Evolutionary conservation across 2,888 invertebrate genomes (phyloP).

Genomic region (Epicampocera succincta): DNA sequence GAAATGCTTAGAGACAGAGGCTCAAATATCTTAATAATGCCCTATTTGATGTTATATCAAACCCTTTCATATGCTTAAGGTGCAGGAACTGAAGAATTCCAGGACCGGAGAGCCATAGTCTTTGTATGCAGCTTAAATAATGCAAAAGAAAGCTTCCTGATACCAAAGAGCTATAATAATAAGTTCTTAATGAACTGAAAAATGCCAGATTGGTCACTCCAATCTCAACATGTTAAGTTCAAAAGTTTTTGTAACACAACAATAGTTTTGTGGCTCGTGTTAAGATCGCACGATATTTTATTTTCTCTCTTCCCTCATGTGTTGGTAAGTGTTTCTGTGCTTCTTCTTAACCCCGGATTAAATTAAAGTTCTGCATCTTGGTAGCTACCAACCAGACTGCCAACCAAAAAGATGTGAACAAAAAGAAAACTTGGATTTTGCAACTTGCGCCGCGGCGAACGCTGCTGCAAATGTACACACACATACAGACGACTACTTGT

Average conservation of each 20-base stretch:
- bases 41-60: too few relatives aligned
- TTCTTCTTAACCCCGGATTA: slow-evolving; percentile 51
- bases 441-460: slow-evolving; percentile 3
- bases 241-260: slow-evolving; percentile 49
- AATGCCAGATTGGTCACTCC: slow-evolving; percentile 37
- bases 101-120: too few relatives aligned
- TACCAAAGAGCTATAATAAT: too few relatives aligned
- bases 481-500: not conserved
- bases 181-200: too few relatives aligned
- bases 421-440: slow-evolving; percentile 19
- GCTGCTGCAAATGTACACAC: not conserved
- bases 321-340: slow-evolving; percentile 15
- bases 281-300: slow-evolving; percentile 68
- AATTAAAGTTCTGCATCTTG: slow-evolving; percentile 53
- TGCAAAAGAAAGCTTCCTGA: too few relatives aligned
- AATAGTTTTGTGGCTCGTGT: slow-evolving; percentile 70
- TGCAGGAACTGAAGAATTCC: too few relatives aligned
- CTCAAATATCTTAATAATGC: too few relatives aligned
- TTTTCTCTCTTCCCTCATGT: slow-evolving; percentile 19
- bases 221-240: slow-evolving; percentile 15
- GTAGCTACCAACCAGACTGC: slow-evolving; percentile 39
- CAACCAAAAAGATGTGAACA: slow-evolving; percentile 15
- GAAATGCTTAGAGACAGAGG: too few relatives aligned
- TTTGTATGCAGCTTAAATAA: too few relatives aligned
- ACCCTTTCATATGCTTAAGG: too few relatives aligned